Percentiles rank a stretch among this genome's conserved stretches.
phyloP scores from a whole-genome alignment of 2,797 vertebrate genomes.

The Cossypha heuglini region DNA sequence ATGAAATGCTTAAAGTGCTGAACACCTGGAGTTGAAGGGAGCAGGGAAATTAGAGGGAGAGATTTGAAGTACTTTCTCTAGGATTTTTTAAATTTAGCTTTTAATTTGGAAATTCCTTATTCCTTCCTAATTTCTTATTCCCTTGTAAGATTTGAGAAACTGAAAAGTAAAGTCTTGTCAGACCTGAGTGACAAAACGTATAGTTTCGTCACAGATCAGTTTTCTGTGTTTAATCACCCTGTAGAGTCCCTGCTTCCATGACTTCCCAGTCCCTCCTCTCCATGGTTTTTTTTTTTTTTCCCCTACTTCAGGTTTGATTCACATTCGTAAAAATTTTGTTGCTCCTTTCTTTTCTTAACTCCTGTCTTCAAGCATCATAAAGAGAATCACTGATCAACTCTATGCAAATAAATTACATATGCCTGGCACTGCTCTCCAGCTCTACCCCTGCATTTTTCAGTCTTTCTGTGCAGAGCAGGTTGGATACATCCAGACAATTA shows the following conservation, averaged over 20 bases:
- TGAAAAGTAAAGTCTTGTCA: background rate
- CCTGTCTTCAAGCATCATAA: background rate
- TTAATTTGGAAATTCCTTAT: background rate
- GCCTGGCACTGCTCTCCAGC: background rate
- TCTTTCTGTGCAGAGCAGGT: background rate
- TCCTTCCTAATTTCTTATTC: background rate
- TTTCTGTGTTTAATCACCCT: background rate
- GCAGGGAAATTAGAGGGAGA: background rate
- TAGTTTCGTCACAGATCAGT: background rate
- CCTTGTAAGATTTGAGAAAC: background rate
- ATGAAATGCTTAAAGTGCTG: background rate
- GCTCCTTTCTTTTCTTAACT: background rate
- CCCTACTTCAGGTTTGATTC: background rate
- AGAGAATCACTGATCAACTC: background rate
- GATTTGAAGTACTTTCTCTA: background rate
- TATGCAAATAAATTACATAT: background rate
- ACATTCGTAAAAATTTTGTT: background rate
- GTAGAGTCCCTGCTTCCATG: background rate
- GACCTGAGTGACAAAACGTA: rapidly evolving
- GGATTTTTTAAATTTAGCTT: background rate
- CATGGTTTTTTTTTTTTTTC: rapidly evolving
- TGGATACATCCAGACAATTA: background rate
- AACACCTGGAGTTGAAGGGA: background rate
- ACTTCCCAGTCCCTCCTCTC: background rate
- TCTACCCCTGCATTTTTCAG: background rate